Conservation (phyloP, 2,888 invertebrate species). For the Didymodactylos carnosus region DNA sequence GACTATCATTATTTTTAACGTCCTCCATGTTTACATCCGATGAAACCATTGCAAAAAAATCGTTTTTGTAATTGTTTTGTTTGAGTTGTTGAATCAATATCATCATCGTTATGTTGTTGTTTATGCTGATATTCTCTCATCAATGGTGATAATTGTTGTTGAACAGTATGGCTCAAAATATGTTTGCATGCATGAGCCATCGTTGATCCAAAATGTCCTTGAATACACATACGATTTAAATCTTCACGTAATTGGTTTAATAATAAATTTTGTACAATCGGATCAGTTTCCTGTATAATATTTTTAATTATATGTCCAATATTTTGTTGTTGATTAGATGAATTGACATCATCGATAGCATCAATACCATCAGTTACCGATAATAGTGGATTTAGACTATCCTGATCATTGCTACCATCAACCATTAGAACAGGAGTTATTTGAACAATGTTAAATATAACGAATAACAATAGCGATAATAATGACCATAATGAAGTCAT, state of each 20-base stretch:
- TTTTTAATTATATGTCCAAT: not conserved
- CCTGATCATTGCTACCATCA: too few species aligned
- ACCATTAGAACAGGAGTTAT: too few species aligned
- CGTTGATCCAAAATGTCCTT: not conserved
- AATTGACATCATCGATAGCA: too few species aligned
- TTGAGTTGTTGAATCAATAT: not conserved
- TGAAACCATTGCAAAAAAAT: not conserved
- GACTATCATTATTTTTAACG: too few species aligned
- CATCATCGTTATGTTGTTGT: not conserved
- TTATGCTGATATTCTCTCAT: not conserved
- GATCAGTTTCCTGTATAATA: not conserved
- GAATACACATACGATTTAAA: not conserved
- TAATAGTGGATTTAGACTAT: too few species aligned
- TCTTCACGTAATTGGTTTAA: not conserved
- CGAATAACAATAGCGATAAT: too few species aligned
- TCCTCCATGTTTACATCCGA: not conserved
- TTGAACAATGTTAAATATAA: too few species aligned
- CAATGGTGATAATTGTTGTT: too few species aligned
- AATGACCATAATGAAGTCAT: too few species aligned
- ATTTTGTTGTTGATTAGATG: not conserved
- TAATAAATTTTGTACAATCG: not conserved
- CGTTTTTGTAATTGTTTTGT: not conserved
- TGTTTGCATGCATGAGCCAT: not conserved
- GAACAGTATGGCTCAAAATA: too few species aligned
- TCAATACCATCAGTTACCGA: too few species aligned